A percentile compares a stretch with the other conserved stretches of the same genome.
phyloP scores from a whole-genome alignment of 2,113 vertebrate genomes.

The Gulo gulo region DNA sequence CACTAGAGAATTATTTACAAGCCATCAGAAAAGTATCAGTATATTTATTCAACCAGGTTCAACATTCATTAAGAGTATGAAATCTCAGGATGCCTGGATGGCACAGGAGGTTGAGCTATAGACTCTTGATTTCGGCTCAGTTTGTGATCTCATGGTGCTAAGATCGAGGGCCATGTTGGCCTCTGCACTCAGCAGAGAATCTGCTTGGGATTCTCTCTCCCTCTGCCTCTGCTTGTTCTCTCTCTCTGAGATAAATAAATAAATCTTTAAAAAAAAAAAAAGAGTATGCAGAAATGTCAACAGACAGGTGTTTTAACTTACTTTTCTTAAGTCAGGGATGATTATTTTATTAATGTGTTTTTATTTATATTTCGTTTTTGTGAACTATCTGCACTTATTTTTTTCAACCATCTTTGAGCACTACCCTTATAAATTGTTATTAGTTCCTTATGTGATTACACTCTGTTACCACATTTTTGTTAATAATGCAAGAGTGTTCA shows the following conservation, averaged over 20 bases:
- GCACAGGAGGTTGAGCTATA: not conserved
- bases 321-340: not conserved
- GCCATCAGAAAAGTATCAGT: not conserved
- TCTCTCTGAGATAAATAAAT: not conserved
- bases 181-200: not conserved
- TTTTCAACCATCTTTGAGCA: not conserved
- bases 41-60: not conserved
- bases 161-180: not conserved
- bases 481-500: not conserved
- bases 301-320: not conserved
- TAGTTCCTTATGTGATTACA: not conserved
- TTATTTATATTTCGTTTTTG: conserved; percentile 29
- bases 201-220: not conserved
- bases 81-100: not conserved
- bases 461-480: not conserved
- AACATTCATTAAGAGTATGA: conserved; percentile 1
- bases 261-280: not conserved
- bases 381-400: not conserved
- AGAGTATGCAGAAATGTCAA: not conserved
- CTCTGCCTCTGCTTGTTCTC: not conserved
- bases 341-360: not conserved
- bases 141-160: not conserved
- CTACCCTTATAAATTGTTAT: not conserved
- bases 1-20: conserved; percentile 7
- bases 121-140: not conserved